Conservation (phyloP, 2,888 invertebrate species). For the Atethmia centrago region DNA sequence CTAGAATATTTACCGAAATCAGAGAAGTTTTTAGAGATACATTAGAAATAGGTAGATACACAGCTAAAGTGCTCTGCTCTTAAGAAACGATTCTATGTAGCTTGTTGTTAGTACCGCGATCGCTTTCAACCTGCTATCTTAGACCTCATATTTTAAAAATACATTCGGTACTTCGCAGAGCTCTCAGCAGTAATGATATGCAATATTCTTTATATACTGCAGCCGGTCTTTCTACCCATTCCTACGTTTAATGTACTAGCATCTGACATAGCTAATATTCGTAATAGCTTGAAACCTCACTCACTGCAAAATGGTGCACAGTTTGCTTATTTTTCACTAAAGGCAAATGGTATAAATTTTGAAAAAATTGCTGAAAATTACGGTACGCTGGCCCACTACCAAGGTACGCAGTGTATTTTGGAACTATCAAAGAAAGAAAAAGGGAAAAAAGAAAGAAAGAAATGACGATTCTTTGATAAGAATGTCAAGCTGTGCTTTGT, state of each 20-base stretch:
- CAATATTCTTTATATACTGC: slow-evolving; percentile 14
- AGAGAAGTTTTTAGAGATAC: neutral
- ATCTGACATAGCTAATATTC: slow-evolving; percentile 22
- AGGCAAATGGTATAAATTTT: no score
- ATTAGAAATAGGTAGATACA: neutral
- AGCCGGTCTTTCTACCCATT: neutral
- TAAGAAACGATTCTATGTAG: neutral
- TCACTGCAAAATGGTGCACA: neutral
- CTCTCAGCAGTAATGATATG: slow-evolving; percentile 6
- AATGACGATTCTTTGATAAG: no score
- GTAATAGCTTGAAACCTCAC: slow-evolving; percentile 8
- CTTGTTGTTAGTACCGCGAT: slow-evolving; percentile 20
- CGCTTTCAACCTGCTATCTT: slow-evolving; percentile 3
- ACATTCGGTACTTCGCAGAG: slow-evolving; percentile 12
- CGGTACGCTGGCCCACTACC: no score
- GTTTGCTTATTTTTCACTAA: neutral
- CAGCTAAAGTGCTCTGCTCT: neutral
- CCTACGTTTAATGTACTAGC: slow-evolving; percentile 6
- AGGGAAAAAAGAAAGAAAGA: no score
- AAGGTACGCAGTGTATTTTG: no score
- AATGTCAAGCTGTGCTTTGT: no score
- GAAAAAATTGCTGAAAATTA: no score
- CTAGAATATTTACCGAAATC: neutral
- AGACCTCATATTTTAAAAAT: slow-evolving; percentile 25
- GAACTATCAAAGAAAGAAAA: no score